These are phyloP conservation scores for Remorina albescens DNA, from an alignment of 2,797 vertebrate genomes.

Conservation along the genomic window DNA sequence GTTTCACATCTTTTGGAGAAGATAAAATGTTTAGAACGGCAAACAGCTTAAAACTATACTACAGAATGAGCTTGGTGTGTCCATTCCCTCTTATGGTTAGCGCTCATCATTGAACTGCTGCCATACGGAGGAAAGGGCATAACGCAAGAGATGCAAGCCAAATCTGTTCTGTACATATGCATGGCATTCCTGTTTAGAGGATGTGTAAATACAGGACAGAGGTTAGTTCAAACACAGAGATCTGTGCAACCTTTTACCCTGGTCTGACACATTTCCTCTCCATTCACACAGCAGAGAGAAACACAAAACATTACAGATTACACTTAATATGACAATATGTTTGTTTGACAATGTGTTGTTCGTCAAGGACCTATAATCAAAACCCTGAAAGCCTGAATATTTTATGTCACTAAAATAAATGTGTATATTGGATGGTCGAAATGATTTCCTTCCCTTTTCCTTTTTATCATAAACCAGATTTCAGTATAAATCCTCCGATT, in stretches of 20 bases:
- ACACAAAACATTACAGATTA: not conserved
- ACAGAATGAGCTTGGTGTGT: slow-evolving; percentile 4
- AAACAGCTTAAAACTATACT: not conserved
- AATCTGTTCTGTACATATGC: slow-evolving; percentile 86
- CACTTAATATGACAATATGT: slow-evolving; percentile 12
- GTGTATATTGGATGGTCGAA: not conserved
- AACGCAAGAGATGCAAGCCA: slow-evolving; percentile 71
- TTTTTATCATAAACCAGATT: slow-evolving; percentile 32
- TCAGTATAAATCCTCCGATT: slow-evolving; percentile 40
- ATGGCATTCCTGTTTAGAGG: slow-evolving; percentile 78
- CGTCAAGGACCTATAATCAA: not conserved
- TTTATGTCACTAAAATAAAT: not conserved
- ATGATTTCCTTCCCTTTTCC: not conserved
- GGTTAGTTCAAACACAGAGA: slow-evolving; percentile 74
- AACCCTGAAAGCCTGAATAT: not conserved
- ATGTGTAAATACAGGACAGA: slow-evolving; percentile 76
- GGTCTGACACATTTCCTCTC: slow-evolving; percentile 51
- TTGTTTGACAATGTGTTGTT: not conserved
- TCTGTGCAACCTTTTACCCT: slow-evolving; percentile 59
- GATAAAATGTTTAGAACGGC: not conserved
- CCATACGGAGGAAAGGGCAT: slow-evolving; percentile 72
- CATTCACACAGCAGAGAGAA: not conserved
- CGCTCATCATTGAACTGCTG: slow-evolving; percentile 74
- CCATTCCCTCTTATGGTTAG: slow-evolving; percentile 23
- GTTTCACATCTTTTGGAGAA: not conserved